phyloP scores from a whole-genome alignment of 1,140 invertebrate genomes.

The Lepidostoma basale region DNA sequence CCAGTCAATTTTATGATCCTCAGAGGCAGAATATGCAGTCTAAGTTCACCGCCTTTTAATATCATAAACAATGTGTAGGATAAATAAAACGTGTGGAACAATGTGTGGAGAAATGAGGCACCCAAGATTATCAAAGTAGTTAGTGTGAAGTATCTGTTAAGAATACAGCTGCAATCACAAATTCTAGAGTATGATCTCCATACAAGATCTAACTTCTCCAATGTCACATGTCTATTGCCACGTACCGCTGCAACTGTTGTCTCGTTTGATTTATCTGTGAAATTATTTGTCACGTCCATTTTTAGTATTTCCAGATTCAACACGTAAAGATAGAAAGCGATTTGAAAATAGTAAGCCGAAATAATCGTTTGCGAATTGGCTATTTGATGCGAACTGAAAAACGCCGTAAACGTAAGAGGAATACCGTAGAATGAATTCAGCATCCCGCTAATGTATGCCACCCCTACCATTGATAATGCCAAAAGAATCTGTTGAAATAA shows the following conservation, averaged over 20 bases:
- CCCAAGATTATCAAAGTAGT: not conserved
- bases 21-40: not conserved
- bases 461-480: not conserved
- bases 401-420: not conserved
- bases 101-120: not conserved
- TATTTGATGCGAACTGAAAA: not conserved
- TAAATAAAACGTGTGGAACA: not conserved
- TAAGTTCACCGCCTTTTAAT: not conserved
- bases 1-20: not conserved
- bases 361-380: not conserved
- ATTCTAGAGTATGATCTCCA: not conserved
- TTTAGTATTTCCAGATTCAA: not conserved
- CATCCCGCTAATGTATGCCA: not conserved
- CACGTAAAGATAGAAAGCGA: not conserved
- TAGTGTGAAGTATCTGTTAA: not conserved
- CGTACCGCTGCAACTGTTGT: not conserved
- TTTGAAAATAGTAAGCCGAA: not conserved
- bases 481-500: not conserved
- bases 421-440: not conserved
- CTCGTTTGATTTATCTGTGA: not conserved
- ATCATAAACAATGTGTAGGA: not conserved
- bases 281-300: not conserved
- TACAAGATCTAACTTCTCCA: not conserved
- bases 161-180: not conserved
- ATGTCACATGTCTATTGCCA: not conserved